Percentiles rank a stretch among this genome's conserved stretches.
These are phyloP conservation scores for Sibirionetta formosa DNA, from an alignment of 2,797 vertebrate species.

Conservation along the genomic window DNA sequence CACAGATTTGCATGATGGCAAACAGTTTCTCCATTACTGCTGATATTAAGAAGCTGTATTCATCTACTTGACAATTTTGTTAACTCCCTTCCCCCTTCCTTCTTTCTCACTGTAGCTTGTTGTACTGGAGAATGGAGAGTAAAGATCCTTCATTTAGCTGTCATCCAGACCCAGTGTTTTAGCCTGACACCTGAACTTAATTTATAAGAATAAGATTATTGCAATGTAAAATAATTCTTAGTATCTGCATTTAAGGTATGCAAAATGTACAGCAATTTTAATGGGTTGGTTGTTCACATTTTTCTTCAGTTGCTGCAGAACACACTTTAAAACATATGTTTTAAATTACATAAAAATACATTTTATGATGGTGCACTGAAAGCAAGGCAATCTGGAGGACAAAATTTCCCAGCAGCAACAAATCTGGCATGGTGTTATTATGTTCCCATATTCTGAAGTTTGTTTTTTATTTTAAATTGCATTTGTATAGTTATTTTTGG, in stretches of 20 bases:
- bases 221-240: constrained; percentile 53
- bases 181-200: constrained; percentile 12
- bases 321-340: constrained; percentile 63
- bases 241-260: constrained; percentile 27
- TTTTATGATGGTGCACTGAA: constrained; percentile 52
- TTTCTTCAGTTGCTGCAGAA: constrained; percentile 44
- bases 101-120: constrained; percentile 27
- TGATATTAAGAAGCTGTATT: constrained; percentile 66
- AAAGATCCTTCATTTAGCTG: constrained; percentile 55
- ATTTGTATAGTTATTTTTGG: not conserved
- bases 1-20: constrained; percentile 72
- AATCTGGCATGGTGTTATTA: not conserved
- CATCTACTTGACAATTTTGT: constrained; percentile 81
- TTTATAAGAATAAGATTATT: constrained; percentile 51
- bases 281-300: constrained; percentile 31
- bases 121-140: not conserved
- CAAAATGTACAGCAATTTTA: constrained; percentile 31
- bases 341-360: constrained; percentile 64
- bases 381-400: constrained; percentile 38
- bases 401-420: constrained; percentile 53
- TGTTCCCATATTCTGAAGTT: not conserved
- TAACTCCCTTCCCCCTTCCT: not conserved
- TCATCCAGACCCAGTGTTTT: constrained; percentile 39
- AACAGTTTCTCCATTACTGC: constrained; percentile 67
- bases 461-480: not conserved